phyloP scores from a whole-genome alignment of 2,113 vertebrate species.

The Notarius quadriscutis region DNA sequence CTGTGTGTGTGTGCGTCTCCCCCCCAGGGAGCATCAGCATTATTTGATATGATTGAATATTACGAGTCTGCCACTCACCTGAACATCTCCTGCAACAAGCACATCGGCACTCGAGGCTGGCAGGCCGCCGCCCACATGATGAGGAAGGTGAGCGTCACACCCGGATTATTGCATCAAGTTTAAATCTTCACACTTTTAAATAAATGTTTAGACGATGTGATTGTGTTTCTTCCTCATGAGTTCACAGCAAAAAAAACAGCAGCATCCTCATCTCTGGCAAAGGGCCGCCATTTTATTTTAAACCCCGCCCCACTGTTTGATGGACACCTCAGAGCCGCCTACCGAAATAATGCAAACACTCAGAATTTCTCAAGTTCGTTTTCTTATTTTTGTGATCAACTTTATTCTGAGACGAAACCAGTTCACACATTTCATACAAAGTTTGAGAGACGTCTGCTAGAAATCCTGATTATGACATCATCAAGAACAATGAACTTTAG shows the following conservation, averaged over 20 bases:
- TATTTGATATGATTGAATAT: slow-evolving; percentile 98
- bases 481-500: too few relatives aligned
- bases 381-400: too few relatives aligned
- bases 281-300: not conserved
- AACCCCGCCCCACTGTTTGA: not conserved
- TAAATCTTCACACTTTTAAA: not conserved
- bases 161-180: not conserved
- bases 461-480: too few relatives aligned
- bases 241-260: not conserved
- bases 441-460: too few relatives aligned
- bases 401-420: too few relatives aligned
- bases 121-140: slow-evolving; percentile 96
- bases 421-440: too few relatives aligned
- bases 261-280: not conserved
- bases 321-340: not conserved
- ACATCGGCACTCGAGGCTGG: slow-evolving; percentile 94
- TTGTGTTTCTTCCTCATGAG: not conserved
- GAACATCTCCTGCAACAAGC: slow-evolving; percentile 95
- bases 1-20: not conserved
- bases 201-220: not conserved
- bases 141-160: slow-evolving; percentile 81
- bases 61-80: slow-evolving; percentile 95
- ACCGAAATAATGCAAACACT: not conserved
- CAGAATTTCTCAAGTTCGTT: not conserved
- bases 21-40: slow-evolving; percentile 84